Evolutionary conservation across 2,888 invertebrate species (phyloP).

Genomic region (Melangyna quadrimaculata): DNA sequence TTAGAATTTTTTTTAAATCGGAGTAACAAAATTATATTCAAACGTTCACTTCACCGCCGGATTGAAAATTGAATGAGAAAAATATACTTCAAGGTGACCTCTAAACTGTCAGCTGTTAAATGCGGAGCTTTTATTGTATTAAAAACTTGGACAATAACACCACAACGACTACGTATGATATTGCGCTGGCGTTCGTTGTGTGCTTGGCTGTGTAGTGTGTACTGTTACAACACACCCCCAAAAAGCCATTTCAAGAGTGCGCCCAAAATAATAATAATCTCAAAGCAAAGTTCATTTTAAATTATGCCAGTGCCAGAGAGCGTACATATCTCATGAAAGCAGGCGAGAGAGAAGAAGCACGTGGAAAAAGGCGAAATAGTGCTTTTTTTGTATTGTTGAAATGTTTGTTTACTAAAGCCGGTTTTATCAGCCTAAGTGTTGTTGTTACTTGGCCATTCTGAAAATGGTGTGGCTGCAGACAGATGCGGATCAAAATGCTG

Average conservation of each 20-base stretch:
- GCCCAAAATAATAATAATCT: constrained; percentile 23
- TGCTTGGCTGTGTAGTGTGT: neutral
- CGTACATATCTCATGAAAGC: neutral
- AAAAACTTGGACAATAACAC: constrained; percentile 28
- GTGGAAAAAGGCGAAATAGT: constrained; percentile 27
- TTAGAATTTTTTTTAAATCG: neutral
- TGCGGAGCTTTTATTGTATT: constrained; percentile 43
- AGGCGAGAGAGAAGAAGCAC: constrained; percentile 38
- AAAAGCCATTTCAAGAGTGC: constrained; percentile 37
- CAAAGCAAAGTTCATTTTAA: constrained; percentile 12
- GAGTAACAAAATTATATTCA: constrained; percentile 24
- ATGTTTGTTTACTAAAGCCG: constrained; percentile 58
- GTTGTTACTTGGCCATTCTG: constrained; percentile 30
- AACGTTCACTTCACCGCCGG: constrained; percentile 70
- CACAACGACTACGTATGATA: constrained; percentile 20
- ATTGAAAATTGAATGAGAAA: constrained; percentile 70
- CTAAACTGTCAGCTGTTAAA: constrained; percentile 69
- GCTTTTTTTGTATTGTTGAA: constrained; percentile 1
- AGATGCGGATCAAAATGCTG: neutral
- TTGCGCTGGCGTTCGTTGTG: constrained; percentile 61
- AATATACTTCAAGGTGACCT: constrained; percentile 70
- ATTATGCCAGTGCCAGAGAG: constrained; percentile 4
- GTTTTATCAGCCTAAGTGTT: constrained; percentile 27
- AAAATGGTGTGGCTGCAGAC: neutral
- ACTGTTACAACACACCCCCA: constrained; percentile 67